A percentile compares a stretch with the other conserved stretches of the same genome.
Evolutionary conservation across 1,140 invertebrate species (phyloP).

Genomic region (Streblospio benedicti): DNA sequence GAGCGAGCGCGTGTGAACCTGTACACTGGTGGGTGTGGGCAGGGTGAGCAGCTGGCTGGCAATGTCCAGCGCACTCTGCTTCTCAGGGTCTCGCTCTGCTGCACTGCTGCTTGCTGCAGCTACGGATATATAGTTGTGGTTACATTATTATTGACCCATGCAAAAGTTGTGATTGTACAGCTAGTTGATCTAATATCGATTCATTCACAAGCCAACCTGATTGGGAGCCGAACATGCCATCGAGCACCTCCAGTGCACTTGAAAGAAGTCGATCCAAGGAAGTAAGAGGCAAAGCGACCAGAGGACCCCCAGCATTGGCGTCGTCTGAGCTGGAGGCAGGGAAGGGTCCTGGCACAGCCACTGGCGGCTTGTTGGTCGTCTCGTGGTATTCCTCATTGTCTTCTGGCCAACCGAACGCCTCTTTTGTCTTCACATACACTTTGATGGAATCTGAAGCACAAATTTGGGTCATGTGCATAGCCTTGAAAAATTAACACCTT

Average conservation of each 20-base stretch:
- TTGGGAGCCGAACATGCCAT: slow-evolving; percentile 58
- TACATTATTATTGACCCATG: too few species aligned
- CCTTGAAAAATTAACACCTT: too few species aligned
- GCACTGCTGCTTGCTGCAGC: slow-evolving; percentile 22
- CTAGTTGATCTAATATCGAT: too few species aligned
- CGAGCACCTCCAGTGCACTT: slow-evolving; percentile 65
- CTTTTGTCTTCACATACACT: slow-evolving; percentile 88
- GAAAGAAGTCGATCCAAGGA: slow-evolving; percentile 57
- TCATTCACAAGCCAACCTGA: slow-evolving; percentile 20
- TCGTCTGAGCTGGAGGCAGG: slow-evolving; percentile 11
- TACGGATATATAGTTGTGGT: too few species aligned
- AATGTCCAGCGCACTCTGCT: slow-evolving; percentile 59
- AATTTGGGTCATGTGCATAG: too few species aligned
- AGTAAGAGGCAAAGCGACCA: slow-evolving; percentile 38
- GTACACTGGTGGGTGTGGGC: slow-evolving; percentile 69
- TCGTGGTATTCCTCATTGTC: slow-evolving; percentile 75
- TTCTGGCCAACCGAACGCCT: slow-evolving; percentile 93
- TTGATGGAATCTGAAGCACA: slow-evolving; percentile 93
- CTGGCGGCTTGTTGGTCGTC: slow-evolving; percentile 20
- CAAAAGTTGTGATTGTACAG: too few species aligned
- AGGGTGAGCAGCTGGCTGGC: slow-evolving; percentile 72
- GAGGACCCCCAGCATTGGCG: slow-evolving; percentile 13
- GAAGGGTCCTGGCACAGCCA: slow-evolving; percentile 16
- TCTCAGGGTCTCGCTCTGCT: slow-evolving; percentile 31
- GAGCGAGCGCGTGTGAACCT: slow-evolving; percentile 57